Evolutionary conservation across 2,888 invertebrate species (phyloP), one percentile per base, ranked within the genome.

Genomic region (Trachelus tabidus): DNA sequence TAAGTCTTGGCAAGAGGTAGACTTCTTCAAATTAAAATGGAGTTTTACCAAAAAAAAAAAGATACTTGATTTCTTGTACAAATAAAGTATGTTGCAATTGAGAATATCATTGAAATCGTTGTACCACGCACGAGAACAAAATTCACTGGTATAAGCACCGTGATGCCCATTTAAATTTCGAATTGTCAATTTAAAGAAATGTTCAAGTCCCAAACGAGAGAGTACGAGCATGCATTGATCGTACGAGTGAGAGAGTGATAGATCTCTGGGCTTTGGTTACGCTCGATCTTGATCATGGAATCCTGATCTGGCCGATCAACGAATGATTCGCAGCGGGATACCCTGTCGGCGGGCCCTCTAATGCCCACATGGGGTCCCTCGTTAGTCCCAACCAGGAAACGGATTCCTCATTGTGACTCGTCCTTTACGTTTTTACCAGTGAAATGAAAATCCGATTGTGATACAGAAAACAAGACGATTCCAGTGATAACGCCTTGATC

Each of bases 251-350:
- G 56, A 56, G 56, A 23, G 56, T 23, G 56, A 56, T 56, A 23
- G 15, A 56, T 56, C 56, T 23, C 23, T 56, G 23, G 56, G 56
- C 23, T 56, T 56, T 56, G 56, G 56, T 23, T 56, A 56, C 76
- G 73, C 34, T 73, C 68, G 73, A 71, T 34, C 79, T 76, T 76
- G 83, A 83, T 83, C 83, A 56, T 23, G 79, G 80, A 79, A 77
- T 83, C 84, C 82, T 80, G 83, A 83, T 80, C 83, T 77, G 83
- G 82, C 76, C 83, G 81, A 83, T 85, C 83, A 81, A 84, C 87
- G 87, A 90, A 89, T 85, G 87, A 90, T 90, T 88, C 90, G 75
- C 89, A 78, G 84, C 87, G 83, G 90, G 90, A 85, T 81, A 84
- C 79, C 84, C 69, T 81, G 87, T 86, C 89, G 89, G 88, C 87